Conservation (phyloP, 2,113 vertebrate species). For the Ochotona curzoniae region DNA sequence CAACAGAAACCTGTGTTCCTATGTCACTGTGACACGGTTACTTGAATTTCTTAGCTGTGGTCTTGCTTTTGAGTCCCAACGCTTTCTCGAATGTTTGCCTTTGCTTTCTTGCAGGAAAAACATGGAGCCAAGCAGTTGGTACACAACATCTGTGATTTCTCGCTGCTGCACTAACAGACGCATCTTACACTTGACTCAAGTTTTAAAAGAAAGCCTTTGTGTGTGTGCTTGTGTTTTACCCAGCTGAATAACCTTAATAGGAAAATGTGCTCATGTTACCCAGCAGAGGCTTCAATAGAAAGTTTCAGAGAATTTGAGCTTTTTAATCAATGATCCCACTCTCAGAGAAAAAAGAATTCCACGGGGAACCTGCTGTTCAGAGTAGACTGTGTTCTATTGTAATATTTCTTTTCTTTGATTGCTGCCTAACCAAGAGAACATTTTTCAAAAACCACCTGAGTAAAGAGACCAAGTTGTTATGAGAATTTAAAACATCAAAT, state of each 20-base stretch:
- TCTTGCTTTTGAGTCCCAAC: slow-evolving; percentile 34
- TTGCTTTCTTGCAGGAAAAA: slow-evolving; percentile 29
- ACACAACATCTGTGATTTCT: slow-evolving; percentile 38
- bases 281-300: slow-evolving; percentile 47
- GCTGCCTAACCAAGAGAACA: slow-evolving; percentile 49
- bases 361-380: slow-evolving; percentile 59
- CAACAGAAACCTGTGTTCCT: slow-evolving; percentile 47
- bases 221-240: slow-evolving; percentile 59
- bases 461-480: slow-evolving; percentile 30
- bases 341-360: slow-evolving; percentile 69
- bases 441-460: slow-evolving; percentile 48
- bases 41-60: slow-evolving; percentile 65
- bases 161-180: background rate
- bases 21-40: slow-evolving; percentile 51
- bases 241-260: slow-evolving; percentile 59
- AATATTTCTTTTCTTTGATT: slow-evolving; percentile 63
- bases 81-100: slow-evolving; percentile 36
- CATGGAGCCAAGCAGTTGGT: background rate
- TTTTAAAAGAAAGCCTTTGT: slow-evolving; percentile 46
- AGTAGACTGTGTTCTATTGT: slow-evolving; percentile 68
- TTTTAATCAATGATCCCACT: slow-evolving; percentile 76
- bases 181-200: slow-evolving; percentile 33
- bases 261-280: slow-evolving; percentile 67
- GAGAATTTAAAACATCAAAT: slow-evolving; percentile 53
- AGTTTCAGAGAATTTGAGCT: slow-evolving; percentile 73